phyloP scores from a whole-genome alignment of 2,888 invertebrate genomes.

The Cynaeus angustus region DNA sequence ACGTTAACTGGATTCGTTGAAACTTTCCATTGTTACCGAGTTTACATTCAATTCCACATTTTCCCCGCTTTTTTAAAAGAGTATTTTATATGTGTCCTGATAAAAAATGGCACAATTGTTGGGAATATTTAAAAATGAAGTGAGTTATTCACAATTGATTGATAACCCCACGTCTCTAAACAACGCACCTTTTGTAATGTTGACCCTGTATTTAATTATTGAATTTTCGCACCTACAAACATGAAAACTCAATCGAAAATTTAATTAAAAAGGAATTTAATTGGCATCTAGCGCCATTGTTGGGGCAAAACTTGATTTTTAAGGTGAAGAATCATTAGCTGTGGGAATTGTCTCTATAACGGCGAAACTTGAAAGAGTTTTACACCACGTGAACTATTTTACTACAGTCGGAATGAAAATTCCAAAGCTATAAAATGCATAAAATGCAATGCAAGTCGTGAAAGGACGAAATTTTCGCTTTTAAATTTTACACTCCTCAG shows the following conservation, averaged over 20 bases:
- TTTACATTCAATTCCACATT: slow-evolving; percentile 6
- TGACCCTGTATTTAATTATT: slow-evolving; percentile 28
- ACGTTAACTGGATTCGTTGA: slow-evolving; percentile 4
- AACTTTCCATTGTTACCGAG: slow-evolving; percentile 15
- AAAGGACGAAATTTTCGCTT: neutral
- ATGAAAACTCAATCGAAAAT: slow-evolving; percentile 30
- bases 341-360: neutral
- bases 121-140: slow-evolving; percentile 17
- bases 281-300: slow-evolving; percentile 26
- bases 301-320: slow-evolving; percentile 17
- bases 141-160: slow-evolving; percentile 22
- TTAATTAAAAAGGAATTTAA: slow-evolving; percentile 29
- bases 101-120: slow-evolving; percentile 24
- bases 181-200: slow-evolving; percentile 18
- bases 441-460: no score
- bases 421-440: no score
- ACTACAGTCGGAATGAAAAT: no score
- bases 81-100: neutral
- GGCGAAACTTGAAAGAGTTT: neutral
- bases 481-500: slow-evolving; percentile 10
- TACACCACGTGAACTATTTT: no score
- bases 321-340: slow-evolving; percentile 4
- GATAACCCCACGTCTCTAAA: slow-evolving; percentile 21
- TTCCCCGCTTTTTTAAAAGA: slow-evolving; percentile 7
- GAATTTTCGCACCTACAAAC: slow-evolving; percentile 33